phyloP scores from a whole-genome alignment of 1,140 invertebrate genomes.

The Stenopsyche tienmushanensis region DNA sequence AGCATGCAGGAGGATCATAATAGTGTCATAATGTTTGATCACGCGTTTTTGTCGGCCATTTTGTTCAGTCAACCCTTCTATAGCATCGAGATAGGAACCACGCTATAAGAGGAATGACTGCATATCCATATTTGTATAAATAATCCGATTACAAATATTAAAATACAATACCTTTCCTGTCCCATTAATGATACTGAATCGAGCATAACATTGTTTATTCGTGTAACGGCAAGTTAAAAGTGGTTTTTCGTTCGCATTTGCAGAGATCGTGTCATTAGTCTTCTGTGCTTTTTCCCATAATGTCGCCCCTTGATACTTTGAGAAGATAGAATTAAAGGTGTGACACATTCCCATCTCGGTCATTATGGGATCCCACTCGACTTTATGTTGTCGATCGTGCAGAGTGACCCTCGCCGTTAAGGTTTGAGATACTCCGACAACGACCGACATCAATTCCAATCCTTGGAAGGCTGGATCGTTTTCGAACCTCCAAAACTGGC shows the following conservation, averaged over 20 bases:
- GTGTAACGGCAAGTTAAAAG: conserved; percentile 57
- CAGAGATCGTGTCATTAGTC: conserved; percentile 30
- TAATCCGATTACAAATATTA: not conserved
- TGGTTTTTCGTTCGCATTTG: conserved; percentile 18
- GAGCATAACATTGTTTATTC: conserved; percentile 56
- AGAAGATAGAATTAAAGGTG: conserved; percentile 56
- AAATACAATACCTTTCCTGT: conserved; percentile 45
- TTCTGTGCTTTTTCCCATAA: conserved; percentile 6
- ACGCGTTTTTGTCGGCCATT: too few species aligned
- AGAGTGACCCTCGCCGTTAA: conserved; percentile 5
- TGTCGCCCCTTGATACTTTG: conserved; percentile 43
- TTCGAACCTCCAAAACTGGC: conserved; percentile 57
- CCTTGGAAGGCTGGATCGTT: conserved; percentile 50
- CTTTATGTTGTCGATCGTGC: conserved; percentile 36
- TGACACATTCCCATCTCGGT: conserved; percentile 59
- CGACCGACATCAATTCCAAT: conserved; percentile 54
- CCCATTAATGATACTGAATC: conserved; percentile 47
- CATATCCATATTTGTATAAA: too few species aligned
- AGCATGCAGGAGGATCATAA: too few species aligned
- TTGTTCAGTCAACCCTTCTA: too few species aligned
- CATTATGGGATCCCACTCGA: conserved; percentile 55
- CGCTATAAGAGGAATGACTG: too few species aligned
- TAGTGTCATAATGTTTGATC: too few species aligned
- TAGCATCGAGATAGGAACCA: too few species aligned
- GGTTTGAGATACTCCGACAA: conserved; percentile 47